phyloP scores from a whole-genome alignment of 2,113 vertebrate species.

The Alouatta palliata region DNA sequence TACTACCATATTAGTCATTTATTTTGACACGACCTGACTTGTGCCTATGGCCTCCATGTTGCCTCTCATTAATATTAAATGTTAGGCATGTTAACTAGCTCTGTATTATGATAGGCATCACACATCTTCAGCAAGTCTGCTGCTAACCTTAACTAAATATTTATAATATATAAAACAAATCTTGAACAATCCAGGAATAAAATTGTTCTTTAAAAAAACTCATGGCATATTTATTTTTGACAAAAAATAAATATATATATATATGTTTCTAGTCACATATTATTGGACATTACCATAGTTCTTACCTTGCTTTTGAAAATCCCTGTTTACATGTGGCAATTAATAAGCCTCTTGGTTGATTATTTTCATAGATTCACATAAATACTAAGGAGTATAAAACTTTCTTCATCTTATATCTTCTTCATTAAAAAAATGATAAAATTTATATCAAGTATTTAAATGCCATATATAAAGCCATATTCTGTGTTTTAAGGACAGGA shows the following conservation, averaged over 20 bases:
- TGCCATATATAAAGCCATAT: not conserved
- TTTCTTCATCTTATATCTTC: not conserved
- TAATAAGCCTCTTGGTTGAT: not conserved
- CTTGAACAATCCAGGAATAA: not conserved
- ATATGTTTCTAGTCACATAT: not conserved
- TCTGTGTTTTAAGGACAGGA: not conserved
- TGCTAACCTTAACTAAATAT: not conserved
- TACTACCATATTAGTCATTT: not conserved
- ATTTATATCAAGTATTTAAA: constrained; percentile 18
- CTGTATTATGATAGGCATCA: not conserved
- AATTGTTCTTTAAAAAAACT: not conserved
- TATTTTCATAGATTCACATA: not conserved
- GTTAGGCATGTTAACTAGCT: not conserved
- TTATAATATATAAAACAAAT: not conserved
- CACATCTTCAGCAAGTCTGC: not conserved
- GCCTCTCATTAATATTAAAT: not conserved
- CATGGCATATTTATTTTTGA: not conserved
- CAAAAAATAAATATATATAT: not conserved
- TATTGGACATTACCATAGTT: not conserved
- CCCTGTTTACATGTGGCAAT: not conserved
- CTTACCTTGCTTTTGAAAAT: not conserved
- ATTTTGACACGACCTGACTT: not conserved
- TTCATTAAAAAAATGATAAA: not conserved
- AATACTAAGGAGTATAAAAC: not conserved
- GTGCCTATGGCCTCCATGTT: not conserved